phyloP scores from a whole-genome alignment of 2,113 vertebrate species.

The Amphiprion percula region DNA sequence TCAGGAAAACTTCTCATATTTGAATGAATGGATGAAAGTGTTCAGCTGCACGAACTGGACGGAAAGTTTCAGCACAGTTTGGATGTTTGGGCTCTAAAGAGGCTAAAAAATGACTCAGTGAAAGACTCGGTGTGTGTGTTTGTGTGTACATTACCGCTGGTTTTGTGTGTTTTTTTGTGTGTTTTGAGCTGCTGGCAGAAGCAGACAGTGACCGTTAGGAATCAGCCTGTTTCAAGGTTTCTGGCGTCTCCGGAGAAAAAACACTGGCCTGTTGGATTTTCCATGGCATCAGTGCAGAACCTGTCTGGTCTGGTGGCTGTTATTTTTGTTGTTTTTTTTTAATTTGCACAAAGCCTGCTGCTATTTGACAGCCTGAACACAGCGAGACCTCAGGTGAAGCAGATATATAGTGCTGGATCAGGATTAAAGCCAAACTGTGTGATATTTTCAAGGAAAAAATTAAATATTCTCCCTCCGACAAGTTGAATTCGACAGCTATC shows the following conservation, averaged over 20 bases:
- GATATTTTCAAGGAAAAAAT: too few species aligned
- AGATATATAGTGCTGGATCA: not conserved
- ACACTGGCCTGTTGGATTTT: conserved; percentile 59
- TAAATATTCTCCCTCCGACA: too few species aligned
- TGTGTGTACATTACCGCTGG: too few species aligned
- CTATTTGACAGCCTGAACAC: not conserved
- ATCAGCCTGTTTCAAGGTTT: conserved; percentile 27
- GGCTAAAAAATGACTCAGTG: too few species aligned
- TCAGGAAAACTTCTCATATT: too few species aligned
- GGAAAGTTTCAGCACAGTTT: conserved; percentile 48
- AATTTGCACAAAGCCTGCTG: not conserved
- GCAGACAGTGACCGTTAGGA: conserved; percentile 30
- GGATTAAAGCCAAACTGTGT: too few species aligned
- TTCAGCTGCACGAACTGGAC: conserved; percentile 15
- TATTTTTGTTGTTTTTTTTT: too few species aligned
- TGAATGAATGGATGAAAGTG: conserved; percentile 39
- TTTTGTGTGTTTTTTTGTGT: too few species aligned
- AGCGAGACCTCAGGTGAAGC: not conserved
- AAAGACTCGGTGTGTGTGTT: too few species aligned
- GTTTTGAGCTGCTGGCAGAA: not conserved
- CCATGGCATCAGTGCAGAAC: conserved; percentile 58
- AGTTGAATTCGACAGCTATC: too few species aligned
- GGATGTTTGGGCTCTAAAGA: conserved; percentile 27
- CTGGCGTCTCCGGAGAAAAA: conserved; percentile 58
- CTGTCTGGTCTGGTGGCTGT: conserved; percentile 28